A percentile compares a stretch with the other conserved stretches of the same genome.
Conservation (phyloP, 2,888 invertebrate species). For the Chydorus sphaericus region DNA sequence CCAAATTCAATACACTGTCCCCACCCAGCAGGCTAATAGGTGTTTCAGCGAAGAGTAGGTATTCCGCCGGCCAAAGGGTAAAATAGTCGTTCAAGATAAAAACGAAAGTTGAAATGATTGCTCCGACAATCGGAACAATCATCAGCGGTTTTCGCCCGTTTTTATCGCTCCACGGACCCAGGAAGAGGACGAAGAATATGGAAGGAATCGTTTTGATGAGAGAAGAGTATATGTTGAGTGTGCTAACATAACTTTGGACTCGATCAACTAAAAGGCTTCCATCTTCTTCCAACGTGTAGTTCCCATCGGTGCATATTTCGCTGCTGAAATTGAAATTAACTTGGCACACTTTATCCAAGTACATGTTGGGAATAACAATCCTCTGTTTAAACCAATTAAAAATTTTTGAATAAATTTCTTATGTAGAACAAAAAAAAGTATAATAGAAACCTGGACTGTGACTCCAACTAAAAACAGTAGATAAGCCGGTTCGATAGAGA, state of each 20-base stretch:
- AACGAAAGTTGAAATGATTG: background rate
- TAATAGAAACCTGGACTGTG: no score
- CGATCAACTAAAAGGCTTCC: background rate
- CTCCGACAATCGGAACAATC: constrained; percentile 8
- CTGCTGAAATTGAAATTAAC: constrained; percentile 9
- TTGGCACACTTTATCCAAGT: constrained; percentile 7
- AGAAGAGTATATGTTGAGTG: constrained; percentile 2
- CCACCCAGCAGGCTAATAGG: constrained; percentile 9
- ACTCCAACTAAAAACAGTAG: no score
- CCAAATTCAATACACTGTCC: background rate
- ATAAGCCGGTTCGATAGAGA: no score
- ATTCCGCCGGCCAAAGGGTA: constrained; percentile 1
- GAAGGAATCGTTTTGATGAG: constrained; percentile 12
- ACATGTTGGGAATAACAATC: constrained; percentile 9
- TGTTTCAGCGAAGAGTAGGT: constrained; percentile 4
- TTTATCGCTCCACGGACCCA: constrained; percentile 11
- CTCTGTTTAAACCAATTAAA: no score
- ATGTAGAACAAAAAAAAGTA: no score
- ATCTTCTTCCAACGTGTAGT: background rate
- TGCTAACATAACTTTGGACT: constrained; percentile 9
- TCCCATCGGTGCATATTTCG: background rate
- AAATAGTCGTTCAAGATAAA: background rate
- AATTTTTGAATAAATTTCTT: no score
- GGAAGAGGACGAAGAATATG: constrained; percentile 9
- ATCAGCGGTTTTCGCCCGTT: constrained; percentile 10